These are phyloP conservation scores for Bolborhynchus lineola DNA, from an alignment of 2,113 vertebrate species.

Conservation along the genomic window DNA sequence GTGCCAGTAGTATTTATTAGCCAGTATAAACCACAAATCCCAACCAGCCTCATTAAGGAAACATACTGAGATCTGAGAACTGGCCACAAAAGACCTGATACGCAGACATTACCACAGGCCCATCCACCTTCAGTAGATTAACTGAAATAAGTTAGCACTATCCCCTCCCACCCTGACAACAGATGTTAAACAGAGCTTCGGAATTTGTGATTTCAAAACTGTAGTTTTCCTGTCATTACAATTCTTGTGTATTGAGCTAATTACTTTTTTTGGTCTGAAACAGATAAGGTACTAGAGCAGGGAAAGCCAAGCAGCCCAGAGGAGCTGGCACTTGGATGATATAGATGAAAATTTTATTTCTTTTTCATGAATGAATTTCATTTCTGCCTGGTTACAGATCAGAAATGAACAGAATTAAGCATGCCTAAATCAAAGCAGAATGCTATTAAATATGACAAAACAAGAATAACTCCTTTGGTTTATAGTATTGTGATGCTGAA, in stretches of 20 bases:
- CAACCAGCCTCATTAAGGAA: not conserved
- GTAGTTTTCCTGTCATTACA: not conserved
- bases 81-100: not conserved
- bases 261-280: not conserved
- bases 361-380: not conserved
- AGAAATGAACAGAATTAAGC: conserved; percentile 29
- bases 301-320: not conserved
- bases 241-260: not conserved
- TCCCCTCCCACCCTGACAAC: not conserved
- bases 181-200: not conserved
- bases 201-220: not conserved
- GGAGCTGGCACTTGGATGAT: not conserved
- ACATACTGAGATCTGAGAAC: not conserved
- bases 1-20: not conserved
- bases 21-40: not conserved
- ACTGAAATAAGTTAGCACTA: not conserved
- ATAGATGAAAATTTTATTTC: conserved; percentile 1
- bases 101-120: not conserved
- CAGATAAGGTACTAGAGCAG: not conserved
- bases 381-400: not conserved
- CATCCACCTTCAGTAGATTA: not conserved
- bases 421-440: conserved; percentile 3
- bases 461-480: not conserved
- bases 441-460: conserved; percentile 15
- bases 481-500: not conserved